phyloP scores from a whole-genome alignment of 1,140 invertebrate genomes.

The Zeugodacus cucurbitae region DNA sequence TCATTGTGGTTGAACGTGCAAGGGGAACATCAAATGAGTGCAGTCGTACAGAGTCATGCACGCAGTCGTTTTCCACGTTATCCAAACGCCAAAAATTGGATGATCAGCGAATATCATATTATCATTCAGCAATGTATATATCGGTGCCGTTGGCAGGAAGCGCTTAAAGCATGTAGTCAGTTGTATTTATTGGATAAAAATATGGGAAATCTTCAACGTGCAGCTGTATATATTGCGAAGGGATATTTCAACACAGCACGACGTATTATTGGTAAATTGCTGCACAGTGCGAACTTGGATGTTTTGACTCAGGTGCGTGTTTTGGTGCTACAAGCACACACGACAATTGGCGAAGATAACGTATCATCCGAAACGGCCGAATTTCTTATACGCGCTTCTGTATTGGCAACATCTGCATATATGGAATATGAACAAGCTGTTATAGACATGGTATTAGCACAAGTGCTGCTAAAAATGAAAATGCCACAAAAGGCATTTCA shows the following conservation, averaged over 20 bases:
- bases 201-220: conserved; percentile 75
- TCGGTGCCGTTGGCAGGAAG: conserved; percentile 80
- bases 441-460: conserved; percentile 82
- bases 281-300: conserved; percentile 69
- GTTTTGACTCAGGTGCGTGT: conserved; percentile 73
- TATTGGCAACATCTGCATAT: conserved; percentile 77
- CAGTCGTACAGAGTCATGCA: conserved; percentile 70
- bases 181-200: conserved; percentile 77
- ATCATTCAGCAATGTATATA: conserved; percentile 70
- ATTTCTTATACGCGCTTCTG: conserved; percentile 77
- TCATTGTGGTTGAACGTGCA: conserved; percentile 72
- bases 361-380: conserved; percentile 70
- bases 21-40: conserved; percentile 72
- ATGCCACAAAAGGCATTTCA: conserved; percentile 79
- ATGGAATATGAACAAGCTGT: conserved; percentile 79
- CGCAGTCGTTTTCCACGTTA: conserved; percentile 73
- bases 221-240: conserved; percentile 76
- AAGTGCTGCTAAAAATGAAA: conserved; percentile 77
- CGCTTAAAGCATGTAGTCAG: conserved; percentile 78
- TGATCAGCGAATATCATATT: conserved; percentile 74
- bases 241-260: conserved; percentile 74
- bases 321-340: conserved; percentile 78
- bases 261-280: conserved; percentile 70
- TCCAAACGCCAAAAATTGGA: conserved; percentile 74
- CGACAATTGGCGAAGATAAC: conserved; percentile 66